A percentile compares a stretch with the other conserved stretches of the same genome.
These are phyloP conservation scores for Pedionomus torquatus DNA, from an alignment of 2,113 vertebrate genomes.

Conservation along the genomic window DNA sequence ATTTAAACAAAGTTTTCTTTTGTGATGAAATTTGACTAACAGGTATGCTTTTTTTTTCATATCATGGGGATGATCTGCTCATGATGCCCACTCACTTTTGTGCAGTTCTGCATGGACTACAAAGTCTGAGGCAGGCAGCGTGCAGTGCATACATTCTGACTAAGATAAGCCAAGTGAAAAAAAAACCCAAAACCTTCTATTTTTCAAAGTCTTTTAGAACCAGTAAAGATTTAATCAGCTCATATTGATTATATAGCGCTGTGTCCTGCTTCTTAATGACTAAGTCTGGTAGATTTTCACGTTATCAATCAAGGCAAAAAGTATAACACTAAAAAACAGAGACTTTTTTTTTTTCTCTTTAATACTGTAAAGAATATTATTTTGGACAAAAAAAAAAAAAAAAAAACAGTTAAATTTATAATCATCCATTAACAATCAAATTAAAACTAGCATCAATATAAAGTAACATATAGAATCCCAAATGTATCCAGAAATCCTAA, in stretches of 20 bases:
- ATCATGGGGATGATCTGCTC: accelerated
- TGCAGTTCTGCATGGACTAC: neutral
- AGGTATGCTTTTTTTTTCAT: neutral
- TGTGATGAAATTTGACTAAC: neutral
- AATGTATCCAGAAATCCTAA: neutral
- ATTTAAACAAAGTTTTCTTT: neutral
- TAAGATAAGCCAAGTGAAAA: neutral
- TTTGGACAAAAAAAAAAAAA: neutral
- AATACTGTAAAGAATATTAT: neutral
- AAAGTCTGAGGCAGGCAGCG: neutral
- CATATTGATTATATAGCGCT: neutral
- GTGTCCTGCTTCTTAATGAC: neutral
- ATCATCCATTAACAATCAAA: neutral
- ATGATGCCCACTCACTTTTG: neutral
- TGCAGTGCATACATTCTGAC: neutral
- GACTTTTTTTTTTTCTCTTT: too few relatives aligned
- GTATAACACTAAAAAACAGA: neutral
- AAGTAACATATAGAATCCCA: neutral
- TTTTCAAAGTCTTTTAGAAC: neutral
- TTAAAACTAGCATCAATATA: neutral
- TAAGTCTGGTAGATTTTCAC: neutral
- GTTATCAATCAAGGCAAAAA: neutral
- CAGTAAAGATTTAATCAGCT: neutral
- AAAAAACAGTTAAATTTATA: neutral
- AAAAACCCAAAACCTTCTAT: neutral